A percentile compares a stretch with the other conserved stretches of the same genome.
These are phyloP conservation scores for Palloptera scutellata DNA, from an alignment of 2,888 invertebrate species.

Conservation along the genomic window DNA sequence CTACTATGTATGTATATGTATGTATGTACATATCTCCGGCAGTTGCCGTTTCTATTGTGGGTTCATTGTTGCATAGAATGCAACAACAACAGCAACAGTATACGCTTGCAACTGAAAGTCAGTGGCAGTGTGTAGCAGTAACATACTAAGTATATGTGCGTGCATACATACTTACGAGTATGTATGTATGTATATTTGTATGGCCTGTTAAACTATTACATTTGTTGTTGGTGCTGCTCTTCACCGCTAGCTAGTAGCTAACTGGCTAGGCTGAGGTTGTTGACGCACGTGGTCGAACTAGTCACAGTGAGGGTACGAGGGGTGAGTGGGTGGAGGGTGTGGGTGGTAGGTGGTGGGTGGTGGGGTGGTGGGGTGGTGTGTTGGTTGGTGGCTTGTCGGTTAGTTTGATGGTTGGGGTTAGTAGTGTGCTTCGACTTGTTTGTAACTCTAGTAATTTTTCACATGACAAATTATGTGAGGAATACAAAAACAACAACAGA, in stretches of 20 bases:
- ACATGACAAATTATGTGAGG: conserved; percentile 59
- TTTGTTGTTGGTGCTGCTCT: background rate
- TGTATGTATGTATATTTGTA: background rate
- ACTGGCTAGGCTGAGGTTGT: conserved; percentile 31
- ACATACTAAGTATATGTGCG: conserved; percentile 5
- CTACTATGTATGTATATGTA: conserved; percentile 2
- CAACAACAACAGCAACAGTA: conserved; percentile 44
- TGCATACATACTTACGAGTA: background rate
- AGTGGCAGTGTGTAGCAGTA: conserved; percentile 29
- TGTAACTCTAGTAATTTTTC: conserved; percentile 58
- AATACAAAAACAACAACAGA: conserved; percentile 31
- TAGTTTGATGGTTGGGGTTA: background rate
- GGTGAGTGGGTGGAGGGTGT: background rate
- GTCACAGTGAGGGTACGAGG: background rate
- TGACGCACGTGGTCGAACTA: conserved; percentile 28
- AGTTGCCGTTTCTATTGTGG: background rate
- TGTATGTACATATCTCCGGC: conserved; percentile 28
- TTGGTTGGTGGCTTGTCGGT: conserved; percentile 2
- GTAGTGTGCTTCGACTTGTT: conserved; percentile 42
- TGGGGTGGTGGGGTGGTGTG: background rate
- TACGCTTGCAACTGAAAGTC: conserved; percentile 44
- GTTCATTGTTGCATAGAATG: conserved; percentile 46
- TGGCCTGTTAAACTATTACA: background rate
- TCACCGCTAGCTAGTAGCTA: background rate
- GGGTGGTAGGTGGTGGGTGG: conserved; percentile 1